Percentiles rank a stretch among this genome's conserved stretches.
phyloP scores from a whole-genome alignment of 2,113 vertebrate species.

The Alces alces region DNA sequence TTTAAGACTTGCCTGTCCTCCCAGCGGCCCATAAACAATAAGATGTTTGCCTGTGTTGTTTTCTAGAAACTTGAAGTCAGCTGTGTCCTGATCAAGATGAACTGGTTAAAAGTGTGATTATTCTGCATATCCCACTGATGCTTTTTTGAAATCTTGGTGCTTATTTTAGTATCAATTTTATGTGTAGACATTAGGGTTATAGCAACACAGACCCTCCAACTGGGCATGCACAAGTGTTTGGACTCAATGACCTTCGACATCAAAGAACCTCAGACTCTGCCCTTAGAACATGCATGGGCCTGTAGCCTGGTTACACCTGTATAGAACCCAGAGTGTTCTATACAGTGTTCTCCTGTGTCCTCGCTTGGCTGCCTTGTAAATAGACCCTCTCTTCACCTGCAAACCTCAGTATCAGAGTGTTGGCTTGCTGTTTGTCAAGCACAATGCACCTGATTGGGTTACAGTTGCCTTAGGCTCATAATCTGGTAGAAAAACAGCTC shows the following conservation, averaged over 20 bases:
- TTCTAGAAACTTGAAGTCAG: background rate
- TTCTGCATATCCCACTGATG: background rate
- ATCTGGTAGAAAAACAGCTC: background rate
- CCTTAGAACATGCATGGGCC: background rate
- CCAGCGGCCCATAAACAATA: background rate
- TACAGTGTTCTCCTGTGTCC: background rate
- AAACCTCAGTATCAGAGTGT: background rate
- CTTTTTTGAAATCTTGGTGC: background rate
- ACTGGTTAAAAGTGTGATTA: background rate
- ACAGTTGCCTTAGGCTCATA: background rate
- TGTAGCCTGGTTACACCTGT: background rate
- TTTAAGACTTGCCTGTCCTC: background rate
- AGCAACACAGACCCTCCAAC: background rate
- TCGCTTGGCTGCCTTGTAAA: background rate
- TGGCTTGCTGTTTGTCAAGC: background rate
- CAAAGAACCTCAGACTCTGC: background rate
- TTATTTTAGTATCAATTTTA: conserved; percentile 14
- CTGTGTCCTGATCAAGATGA: background rate
- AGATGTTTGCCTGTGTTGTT: background rate
- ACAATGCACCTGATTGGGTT: background rate
- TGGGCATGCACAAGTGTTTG: background rate
- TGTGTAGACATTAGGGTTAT: background rate
- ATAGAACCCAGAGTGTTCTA: too few species aligned
- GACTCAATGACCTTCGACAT: background rate
- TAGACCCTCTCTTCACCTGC: background rate